Evolutionary conservation across 2,888 invertebrate genomes (phyloP), one percentile per base, ranked within the genome.

Genomic region (Anaspis maculata): DNA sequence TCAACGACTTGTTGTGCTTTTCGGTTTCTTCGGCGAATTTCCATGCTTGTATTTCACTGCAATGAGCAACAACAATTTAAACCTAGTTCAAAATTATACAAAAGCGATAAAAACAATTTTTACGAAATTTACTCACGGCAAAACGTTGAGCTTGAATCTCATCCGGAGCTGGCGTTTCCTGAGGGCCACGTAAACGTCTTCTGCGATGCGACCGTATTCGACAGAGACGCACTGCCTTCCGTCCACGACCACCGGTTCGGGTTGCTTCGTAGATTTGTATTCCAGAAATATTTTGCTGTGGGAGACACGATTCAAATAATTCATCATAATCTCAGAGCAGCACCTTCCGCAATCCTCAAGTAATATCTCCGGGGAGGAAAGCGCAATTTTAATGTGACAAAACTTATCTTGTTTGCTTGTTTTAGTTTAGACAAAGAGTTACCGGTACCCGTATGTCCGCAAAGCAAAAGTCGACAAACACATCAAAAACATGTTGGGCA

Each of bases 171-270:
- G 73, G 15, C 82, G 67, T 57, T 81, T 72, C 59, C 83, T 80
- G 0, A 89, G 53, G 0, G 84, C 79, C 49, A 81, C 78, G 60
- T 83, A 87, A 0, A 89, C 78, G n/a, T 79, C 74, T 12, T 74
- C 62, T 7, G 72, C 64, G 15, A 83, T 76, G 59, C 73, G 74
- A 0, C 82, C 82, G 0, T 73, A 71, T 23, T 74, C 64, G n/a
- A 55, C 45, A 0, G 74, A 62, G 53, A 73, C 46, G 62, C 64
- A 45, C 52, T 62, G 42, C 47, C 64, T 22, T 43, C 62, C 49
- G 46, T 62, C 44, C 32, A 50, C 51, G 44, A 33, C 49, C 11
- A 42, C 49, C 34, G 44, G 52, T 13, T 61, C 61, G 1, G 41
- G 36, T 13, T 58, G 46, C 7, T 58, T 56, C 3, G 61, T 61